Conservation (phyloP, 2,888 invertebrate species). For the Linnaemya vulpina region DNA sequence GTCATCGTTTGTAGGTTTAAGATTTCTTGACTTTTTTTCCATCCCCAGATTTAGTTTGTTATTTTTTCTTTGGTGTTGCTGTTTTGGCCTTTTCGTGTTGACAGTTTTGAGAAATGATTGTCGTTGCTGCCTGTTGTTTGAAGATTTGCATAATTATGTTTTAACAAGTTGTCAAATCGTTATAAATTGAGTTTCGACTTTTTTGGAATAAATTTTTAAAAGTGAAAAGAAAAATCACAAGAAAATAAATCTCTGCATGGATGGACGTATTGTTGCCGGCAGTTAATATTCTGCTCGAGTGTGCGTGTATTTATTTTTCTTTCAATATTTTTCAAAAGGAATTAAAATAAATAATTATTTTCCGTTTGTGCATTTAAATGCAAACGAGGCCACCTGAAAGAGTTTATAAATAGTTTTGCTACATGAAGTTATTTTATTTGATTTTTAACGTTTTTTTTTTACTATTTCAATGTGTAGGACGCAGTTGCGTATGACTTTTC, state of each 20-base stretch:
- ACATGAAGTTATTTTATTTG: neutral
- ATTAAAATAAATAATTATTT: neutral
- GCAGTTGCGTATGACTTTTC: no score
- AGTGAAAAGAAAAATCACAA: slow-evolving; percentile 21
- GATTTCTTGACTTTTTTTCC: slow-evolving; percentile 36
- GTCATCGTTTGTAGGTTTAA: slow-evolving; percentile 60
- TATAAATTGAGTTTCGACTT: slow-evolving; percentile 63
- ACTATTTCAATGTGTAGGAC: no score
- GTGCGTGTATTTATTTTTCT: neutral
- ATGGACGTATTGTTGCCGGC: neutral
- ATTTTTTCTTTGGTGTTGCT: neutral
- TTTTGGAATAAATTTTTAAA: slow-evolving; percentile 51
- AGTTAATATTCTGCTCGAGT: slow-evolving; percentile 43
- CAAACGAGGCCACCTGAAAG: neutral
- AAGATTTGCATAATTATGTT: slow-evolving; percentile 68
- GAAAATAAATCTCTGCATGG: slow-evolving; percentile 53
- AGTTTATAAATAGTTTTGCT: neutral
- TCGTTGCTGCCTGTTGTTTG: slow-evolving; percentile 50
- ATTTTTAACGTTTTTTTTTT: neutral
- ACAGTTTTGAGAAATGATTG: slow-evolving; percentile 65
- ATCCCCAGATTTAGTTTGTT: slow-evolving; percentile 32
- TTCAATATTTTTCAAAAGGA: neutral
- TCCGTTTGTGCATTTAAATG: neutral
- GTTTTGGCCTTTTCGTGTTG: slow-evolving; percentile 49
- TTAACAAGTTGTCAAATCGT: slow-evolving; percentile 69